Percentiles rank a stretch among this genome's conserved stretches.
Evolutionary conservation across 2,113 vertebrate species (phyloP).

Genomic region (Manacus vitellinus): DNA sequence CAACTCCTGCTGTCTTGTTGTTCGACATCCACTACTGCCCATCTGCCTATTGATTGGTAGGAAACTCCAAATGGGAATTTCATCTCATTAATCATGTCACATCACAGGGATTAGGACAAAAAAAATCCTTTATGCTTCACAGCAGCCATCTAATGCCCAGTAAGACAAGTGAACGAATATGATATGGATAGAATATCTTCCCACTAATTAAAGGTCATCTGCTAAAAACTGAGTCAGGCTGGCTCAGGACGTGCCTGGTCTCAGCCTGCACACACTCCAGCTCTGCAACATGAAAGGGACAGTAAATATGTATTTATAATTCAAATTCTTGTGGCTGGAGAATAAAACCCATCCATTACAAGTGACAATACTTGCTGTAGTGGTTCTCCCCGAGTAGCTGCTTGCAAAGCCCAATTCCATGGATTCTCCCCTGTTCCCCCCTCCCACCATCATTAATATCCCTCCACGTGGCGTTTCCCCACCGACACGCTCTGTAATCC

Average conservation of each 20-base stretch:
- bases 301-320: neutral
- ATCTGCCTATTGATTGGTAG: slow-evolving; percentile 80
- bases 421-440: neutral
- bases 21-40: slow-evolving; percentile 73
- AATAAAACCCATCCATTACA: neutral
- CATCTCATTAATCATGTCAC: slow-evolving; percentile 82
- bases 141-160: slow-evolving; percentile 71
- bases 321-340: neutral
- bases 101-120: slow-evolving; percentile 74
- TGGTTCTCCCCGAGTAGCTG: neutral
- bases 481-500: neutral
- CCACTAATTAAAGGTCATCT: slow-evolving; percentile 75
- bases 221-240: slow-evolving; percentile 46
- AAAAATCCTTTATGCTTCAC: slow-evolving; percentile 74
- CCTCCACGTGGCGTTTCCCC: neutral
- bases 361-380: neutral
- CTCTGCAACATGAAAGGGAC: neutral
- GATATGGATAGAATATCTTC: slow-evolving; percentile 72
- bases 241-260: neutral
- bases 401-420: neutral
- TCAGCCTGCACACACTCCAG: neutral
- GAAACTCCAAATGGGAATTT: slow-evolving; percentile 78
- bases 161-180: slow-evolving; percentile 72
- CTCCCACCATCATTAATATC: neutral
- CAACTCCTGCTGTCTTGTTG: slow-evolving; percentile 74